Percentiles rank a stretch among this genome's conserved stretches.
These are phyloP conservation scores for Enteromius trimaculatus DNA, from an alignment of 2,797 vertebrate species.

Conservation along the genomic window DNA sequence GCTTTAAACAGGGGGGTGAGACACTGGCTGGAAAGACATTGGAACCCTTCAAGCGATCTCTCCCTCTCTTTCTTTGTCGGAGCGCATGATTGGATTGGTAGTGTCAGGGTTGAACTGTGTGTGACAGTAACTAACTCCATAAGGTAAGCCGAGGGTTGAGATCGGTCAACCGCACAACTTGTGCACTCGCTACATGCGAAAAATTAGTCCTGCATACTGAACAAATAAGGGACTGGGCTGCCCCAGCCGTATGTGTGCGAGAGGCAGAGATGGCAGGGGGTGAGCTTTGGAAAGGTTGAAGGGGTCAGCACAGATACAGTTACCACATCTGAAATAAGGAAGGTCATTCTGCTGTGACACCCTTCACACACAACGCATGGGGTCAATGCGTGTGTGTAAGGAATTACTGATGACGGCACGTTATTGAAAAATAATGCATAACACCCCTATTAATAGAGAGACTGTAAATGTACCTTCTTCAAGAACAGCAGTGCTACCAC, in stretches of 20 bases:
- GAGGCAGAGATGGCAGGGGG: conserved; percentile 59
- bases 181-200: conserved; percentile 84
- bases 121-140: conserved; percentile 93
- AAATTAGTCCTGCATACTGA: conserved; percentile 99
- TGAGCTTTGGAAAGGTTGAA: conserved; percentile 53
- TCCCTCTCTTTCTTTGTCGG: conserved; percentile 62
- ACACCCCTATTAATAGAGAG: background rate
- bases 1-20: conserved; percentile 98
- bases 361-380: conserved; percentile 19
- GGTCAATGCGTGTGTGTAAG: background rate
- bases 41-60: conserved; percentile 93
- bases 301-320: conserved; percentile 68
- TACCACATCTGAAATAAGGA: conserved; percentile 74
- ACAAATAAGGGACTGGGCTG: conserved; percentile 83
- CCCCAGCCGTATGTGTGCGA: conserved; percentile 27
- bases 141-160: conserved; percentile 85
- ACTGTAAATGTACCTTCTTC: background rate
- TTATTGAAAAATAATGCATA: conserved; percentile 1
- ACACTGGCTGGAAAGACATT: conserved; percentile 85
- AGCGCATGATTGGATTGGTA: conserved; percentile 95
- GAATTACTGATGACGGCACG: background rate
- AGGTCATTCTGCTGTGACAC: conserved; percentile 74
- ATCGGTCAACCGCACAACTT: conserved; percentile 80
- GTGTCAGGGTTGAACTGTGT: conserved; percentile 99
- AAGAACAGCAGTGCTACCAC: background rate